Base-by-base conservation (phyloP, 1,140 invertebrate species). In the Procambarus virginalis region DNA sequence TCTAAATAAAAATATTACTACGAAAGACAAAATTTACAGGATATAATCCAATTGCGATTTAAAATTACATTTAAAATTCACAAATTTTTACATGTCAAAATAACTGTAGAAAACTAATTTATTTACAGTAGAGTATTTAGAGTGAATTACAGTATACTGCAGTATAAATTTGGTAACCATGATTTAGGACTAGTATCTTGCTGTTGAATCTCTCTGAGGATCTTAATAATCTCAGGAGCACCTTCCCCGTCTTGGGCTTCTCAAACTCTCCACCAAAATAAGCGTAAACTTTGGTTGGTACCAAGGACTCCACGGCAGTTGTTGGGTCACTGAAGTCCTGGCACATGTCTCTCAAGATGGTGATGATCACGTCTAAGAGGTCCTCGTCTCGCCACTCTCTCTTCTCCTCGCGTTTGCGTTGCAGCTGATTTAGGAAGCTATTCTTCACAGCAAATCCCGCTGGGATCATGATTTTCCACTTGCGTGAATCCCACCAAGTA, bases 231-330 rank as follows among this genome's bases (percentile, higher is more conserved):
- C 45, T 17, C 49, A 48, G 76, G 76, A 20, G 76, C 76, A 20
- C 76, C 76, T 48, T 78, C 45, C 49, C 76, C 77, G 14, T 51
- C 77, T 79, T 79, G 46, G 77, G 46, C 17, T 55, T 55, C 46
- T 79, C 77, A 51, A 49, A 79, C 12, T 79, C 77, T 3, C 77
- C 77, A 2, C 77, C 77, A 79, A 79, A 79, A 55, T 79, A 79
- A 10, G 77, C 77, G 9, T 48, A 20, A 1, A 79, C 17, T 48
- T 79, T 79, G 22, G 75, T 2, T 9, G 77, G 77, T 10, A 48
- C n/a, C 3, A 79, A 55, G 5, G 49, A 49, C 6, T 49, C 75
- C 2, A 2, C 6, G n/a, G 2, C 3, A 17, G n/a, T 77, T 2
- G 75, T 46, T n/a, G 77, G 48, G 4, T 79, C 77, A 12, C 9